A percentile compares a stretch with the other conserved stretches of the same genome.
These are phyloP conservation scores for Zosterops borbonicus DNA, from an alignment of 2,113 vertebrate species.

Conservation along the genomic window DNA sequence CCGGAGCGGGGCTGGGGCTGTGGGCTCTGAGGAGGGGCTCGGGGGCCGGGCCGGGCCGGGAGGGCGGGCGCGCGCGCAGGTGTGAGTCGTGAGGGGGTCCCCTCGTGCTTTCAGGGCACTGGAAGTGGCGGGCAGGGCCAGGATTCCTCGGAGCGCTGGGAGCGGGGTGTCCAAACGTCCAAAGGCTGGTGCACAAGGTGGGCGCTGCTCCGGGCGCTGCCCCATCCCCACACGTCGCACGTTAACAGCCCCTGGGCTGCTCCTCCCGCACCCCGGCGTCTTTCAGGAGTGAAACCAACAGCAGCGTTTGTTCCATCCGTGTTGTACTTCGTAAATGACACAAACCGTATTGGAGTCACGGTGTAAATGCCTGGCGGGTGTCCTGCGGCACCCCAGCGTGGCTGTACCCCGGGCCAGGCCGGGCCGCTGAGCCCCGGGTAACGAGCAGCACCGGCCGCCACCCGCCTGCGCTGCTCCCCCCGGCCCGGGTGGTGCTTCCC, in stretches of 20 bases:
- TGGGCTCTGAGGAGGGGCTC: background rate
- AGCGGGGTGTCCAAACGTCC: background rate
- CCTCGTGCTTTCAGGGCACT: accelerated
- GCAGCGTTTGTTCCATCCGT: background rate
- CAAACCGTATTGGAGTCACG: accelerated
- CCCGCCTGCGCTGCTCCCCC: background rate
- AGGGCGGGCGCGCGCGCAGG: background rate
- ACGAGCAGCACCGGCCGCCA: accelerated
- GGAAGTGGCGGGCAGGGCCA: no score
- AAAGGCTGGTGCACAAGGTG: accelerated
- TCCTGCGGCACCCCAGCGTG: accelerated
- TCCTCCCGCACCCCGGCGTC: accelerated
- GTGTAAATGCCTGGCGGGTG: background rate
- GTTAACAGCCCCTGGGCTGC: background rate
- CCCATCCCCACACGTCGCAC: background rate
- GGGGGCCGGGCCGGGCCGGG: background rate
- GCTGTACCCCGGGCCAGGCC: accelerated
- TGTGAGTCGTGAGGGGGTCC: background rate
- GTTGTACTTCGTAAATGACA: background rate
- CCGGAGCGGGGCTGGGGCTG: no score
- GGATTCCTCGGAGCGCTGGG: accelerated
- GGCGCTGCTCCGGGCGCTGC: background rate
- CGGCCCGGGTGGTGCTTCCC: background rate
- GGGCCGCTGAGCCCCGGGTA: background rate
- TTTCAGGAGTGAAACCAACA: accelerated